Conservation (phyloP, 2,797 vertebrate species). For the Pseudochirops corinnae region DNA sequence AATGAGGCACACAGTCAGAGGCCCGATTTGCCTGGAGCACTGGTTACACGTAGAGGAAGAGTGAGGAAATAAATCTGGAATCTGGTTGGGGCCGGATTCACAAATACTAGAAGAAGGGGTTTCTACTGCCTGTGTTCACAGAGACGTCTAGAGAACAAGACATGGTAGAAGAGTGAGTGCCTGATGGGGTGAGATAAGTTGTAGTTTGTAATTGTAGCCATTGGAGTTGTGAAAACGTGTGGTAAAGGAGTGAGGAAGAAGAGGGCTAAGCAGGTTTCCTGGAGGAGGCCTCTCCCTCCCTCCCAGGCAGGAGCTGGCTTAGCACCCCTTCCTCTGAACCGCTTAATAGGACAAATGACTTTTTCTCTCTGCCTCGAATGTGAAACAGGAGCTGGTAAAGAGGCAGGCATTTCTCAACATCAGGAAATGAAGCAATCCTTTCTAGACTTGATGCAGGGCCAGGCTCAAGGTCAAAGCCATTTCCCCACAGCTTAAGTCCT, state of each 20-base stretch:
- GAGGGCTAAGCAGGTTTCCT: background rate
- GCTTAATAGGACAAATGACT: background rate
- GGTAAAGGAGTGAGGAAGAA: background rate
- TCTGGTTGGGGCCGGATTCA: background rate
- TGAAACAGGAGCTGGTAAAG: conserved; percentile 20
- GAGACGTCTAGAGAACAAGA: background rate
- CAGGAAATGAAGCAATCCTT: conserved; percentile 65
- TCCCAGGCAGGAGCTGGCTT: background rate
- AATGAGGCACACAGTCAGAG: background rate
- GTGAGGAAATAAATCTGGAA: background rate
- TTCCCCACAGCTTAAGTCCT: background rate
- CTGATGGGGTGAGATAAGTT: background rate
- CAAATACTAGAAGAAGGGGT: background rate
- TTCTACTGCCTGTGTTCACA: background rate
- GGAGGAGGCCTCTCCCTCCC: background rate
- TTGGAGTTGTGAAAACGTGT: background rate
- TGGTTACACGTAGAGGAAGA: background rate
- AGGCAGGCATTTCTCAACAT: conserved; percentile 42
- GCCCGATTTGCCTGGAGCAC: background rate
- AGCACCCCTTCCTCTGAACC: background rate
- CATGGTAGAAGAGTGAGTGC: background rate
- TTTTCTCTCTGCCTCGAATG: background rate
- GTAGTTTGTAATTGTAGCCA: background rate
- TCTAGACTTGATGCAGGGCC: conserved; percentile 1
- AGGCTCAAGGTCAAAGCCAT: background rate